These are phyloP conservation scores for Pseudanteris insignis DNA, from an alignment of 2,888 invertebrate species.

Conservation along the genomic window DNA sequence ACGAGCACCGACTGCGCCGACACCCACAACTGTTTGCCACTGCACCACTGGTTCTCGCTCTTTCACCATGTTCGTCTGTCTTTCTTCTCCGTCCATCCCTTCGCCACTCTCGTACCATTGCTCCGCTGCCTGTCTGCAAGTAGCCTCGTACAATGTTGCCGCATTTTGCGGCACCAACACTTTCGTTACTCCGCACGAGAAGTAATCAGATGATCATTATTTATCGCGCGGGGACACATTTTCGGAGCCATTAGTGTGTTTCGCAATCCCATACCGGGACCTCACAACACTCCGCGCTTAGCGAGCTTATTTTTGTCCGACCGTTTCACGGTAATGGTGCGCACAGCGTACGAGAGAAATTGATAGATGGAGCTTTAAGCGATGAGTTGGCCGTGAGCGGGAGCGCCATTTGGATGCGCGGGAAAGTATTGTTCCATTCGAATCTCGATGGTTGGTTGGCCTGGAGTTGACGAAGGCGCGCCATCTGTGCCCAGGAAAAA, in stretches of 20 bases:
- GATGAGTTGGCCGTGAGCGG: no score
- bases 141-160: slow-evolving; percentile 55
- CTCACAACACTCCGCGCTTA: background rate
- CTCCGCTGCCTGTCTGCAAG: slow-evolving; percentile 20
- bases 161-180: slow-evolving; percentile 46
- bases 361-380: no score
- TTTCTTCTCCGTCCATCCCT: slow-evolving; percentile 19
- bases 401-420: background rate
- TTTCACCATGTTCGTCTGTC: slow-evolving; percentile 1
- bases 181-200: slow-evolving; percentile 18
- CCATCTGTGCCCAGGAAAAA: no score
- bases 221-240: background rate
- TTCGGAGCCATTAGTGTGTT: background rate
- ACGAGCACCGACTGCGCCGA: slow-evolving; percentile 53
- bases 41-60: slow-evolving; percentile 1
- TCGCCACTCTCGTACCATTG: slow-evolving; percentile 20
- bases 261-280: background rate
- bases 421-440: slow-evolving; percentile 3
- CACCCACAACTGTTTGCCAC: slow-evolving; percentile 52
- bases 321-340: no score
- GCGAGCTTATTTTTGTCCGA: no score
- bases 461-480: background rate
- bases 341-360: no score
- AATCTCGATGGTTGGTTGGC: no score
- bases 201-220: slow-evolving; percentile 9